Percentiles rank a stretch among this genome's conserved stretches.
phyloP scores from a whole-genome alignment of 1,140 invertebrate genomes.

The Odontomachus brunneus region DNA sequence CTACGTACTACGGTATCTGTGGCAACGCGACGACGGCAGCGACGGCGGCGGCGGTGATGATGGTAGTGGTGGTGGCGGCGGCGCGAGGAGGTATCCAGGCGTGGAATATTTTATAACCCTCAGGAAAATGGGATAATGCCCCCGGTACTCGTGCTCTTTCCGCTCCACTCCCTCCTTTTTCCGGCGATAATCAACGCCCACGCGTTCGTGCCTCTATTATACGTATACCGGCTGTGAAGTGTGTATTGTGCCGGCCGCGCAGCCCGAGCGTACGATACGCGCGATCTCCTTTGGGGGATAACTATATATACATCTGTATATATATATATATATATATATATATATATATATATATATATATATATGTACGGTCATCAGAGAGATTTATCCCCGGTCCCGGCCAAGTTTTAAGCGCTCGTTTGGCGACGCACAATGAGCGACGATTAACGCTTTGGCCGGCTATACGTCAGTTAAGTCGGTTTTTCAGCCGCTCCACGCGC shows the following conservation, averaged over 20 bases:
- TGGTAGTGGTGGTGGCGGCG: no score
- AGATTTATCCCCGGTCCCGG: slow-evolving; percentile 46
- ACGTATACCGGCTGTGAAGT: slow-evolving; percentile 28
- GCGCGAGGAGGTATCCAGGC: slow-evolving; percentile 31
- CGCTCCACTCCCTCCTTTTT: slow-evolving; percentile 53
- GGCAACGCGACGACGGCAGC: background rate
- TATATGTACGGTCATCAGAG: slow-evolving; percentile 35
- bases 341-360: background rate
- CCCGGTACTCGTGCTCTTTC: slow-evolving; percentile 64
- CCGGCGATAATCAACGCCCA: slow-evolving; percentile 79
- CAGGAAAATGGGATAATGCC: slow-evolving; percentile 75
- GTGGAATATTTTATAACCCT: slow-evolving; percentile 73
- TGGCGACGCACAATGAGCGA: slow-evolving; percentile 66
- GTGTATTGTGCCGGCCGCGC: slow-evolving; percentile 44
- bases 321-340: background rate
- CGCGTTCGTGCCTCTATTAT: slow-evolving; percentile 69
- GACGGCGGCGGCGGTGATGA: no score
- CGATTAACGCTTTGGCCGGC: slow-evolving; percentile 70
- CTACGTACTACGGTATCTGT: slow-evolving; percentile 30
- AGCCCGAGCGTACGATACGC: background rate
- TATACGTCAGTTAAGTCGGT: slow-evolving; percentile 56
- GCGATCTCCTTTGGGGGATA: slow-evolving; percentile 9
- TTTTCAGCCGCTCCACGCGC: slow-evolving; percentile 24
- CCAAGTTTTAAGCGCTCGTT: slow-evolving; percentile 59
- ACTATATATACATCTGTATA: background rate